Percentiles rank a stretch among this genome's conserved stretches.
phyloP scores from a whole-genome alignment of 2,113 vertebrate genomes.

The Micromys minutus region DNA sequence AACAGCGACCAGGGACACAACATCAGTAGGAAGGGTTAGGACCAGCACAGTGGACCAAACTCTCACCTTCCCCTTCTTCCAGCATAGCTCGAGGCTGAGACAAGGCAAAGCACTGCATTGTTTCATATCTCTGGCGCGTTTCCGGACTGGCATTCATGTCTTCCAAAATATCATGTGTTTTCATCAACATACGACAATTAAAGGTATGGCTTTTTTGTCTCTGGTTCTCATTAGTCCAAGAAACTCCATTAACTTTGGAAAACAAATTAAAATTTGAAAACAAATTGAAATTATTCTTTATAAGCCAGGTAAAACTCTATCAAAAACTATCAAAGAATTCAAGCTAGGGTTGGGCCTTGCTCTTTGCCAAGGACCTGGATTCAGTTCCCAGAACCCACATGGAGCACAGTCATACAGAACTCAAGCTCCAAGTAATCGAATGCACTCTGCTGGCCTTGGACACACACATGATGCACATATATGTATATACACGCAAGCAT shows the following conservation, averaged over 20 bases:
- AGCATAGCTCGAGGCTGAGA: constrained; percentile 98
- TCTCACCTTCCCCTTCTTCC: constrained; percentile 97
- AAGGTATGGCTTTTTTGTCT: constrained; percentile 98
- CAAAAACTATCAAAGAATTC: constrained; percentile 25
- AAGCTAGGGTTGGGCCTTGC: not conserved
- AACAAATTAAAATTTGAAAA: constrained; percentile 56
- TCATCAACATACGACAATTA: constrained; percentile 97
- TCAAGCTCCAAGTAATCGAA: not conserved
- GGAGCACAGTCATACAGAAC: not conserved
- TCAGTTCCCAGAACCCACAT: not conserved
- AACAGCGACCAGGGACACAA: not conserved
- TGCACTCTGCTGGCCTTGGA: not conserved
- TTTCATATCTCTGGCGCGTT: constrained; percentile 92
- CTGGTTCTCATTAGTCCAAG: constrained; percentile 93
- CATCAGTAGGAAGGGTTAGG: not conserved
- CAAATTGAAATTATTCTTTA: not conserved
- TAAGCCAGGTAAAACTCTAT: not conserved
- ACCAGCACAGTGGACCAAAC: not conserved
- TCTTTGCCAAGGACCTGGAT: not conserved
- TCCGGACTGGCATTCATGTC: constrained; percentile 87
- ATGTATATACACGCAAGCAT: not conserved
- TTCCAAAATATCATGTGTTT: constrained; percentile 89
- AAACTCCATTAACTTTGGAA: constrained; percentile 90
- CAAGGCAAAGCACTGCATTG: constrained; percentile 99
- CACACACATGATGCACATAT: not conserved